Percentiles rank a stretch among this genome's conserved stretches.
These are phyloP conservation scores for Conistra vaccinii DNA, from an alignment of 2,888 invertebrate species.

Conservation along the genomic window DNA sequence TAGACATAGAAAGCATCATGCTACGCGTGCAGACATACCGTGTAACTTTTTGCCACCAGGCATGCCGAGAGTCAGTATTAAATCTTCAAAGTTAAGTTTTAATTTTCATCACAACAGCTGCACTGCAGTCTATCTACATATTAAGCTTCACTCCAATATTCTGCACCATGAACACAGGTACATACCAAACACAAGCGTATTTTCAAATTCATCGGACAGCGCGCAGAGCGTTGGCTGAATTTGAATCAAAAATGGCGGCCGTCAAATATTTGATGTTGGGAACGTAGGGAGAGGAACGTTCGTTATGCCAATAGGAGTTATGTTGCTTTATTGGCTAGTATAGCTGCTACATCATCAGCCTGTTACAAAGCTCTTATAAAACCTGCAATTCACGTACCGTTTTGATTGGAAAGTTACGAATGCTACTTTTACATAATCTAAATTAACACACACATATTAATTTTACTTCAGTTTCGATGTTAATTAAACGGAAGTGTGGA, in stretches of 20 bases:
- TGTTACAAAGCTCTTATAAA: neutral
- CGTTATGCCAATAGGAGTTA: neutral
- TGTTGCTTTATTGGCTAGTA: neutral
- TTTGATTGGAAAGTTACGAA: neutral
- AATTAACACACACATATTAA: neutral
- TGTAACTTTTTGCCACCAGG: too few relatives aligned
- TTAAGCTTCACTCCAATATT: neutral
- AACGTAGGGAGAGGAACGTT: neutral
- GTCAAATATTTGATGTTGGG: conserved; percentile 21
- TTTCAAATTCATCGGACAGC: conserved; percentile 47
- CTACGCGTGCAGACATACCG: too few relatives aligned
- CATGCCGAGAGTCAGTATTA: too few relatives aligned
- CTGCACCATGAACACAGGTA: neutral
- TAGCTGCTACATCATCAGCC: too few relatives aligned
- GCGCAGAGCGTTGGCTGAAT: conserved; percentile 32
- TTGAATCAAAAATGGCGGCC: conserved; percentile 39
- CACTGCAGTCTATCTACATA: too few relatives aligned
- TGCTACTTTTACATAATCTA: neutral
- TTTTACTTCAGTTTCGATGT: too few relatives aligned
- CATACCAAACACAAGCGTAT: conserved; percentile 16
- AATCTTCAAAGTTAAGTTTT: neutral
- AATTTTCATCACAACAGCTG: neutral
- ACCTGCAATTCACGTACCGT: neutral
- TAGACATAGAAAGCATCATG: too few relatives aligned
- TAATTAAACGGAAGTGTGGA: too few relatives aligned